These are phyloP conservation scores for Anas bahamensis DNA, from an alignment of 2,797 vertebrate species.

Conservation along the genomic window DNA sequence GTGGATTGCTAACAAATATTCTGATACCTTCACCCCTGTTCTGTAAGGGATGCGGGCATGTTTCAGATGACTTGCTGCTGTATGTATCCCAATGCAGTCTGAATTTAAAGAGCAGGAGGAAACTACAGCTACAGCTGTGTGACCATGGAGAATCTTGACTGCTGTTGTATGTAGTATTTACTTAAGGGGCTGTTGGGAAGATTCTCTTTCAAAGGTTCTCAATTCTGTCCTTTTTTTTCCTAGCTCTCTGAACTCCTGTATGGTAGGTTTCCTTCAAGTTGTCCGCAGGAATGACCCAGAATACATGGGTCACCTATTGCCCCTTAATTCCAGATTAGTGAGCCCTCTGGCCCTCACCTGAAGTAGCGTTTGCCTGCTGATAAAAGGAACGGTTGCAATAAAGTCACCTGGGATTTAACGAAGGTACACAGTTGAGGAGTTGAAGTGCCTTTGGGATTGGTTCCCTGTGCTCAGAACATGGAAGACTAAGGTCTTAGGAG, in stretches of 20 bases:
- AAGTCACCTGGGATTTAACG: background rate
- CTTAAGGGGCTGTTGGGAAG: background rate
- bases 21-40: background rate
- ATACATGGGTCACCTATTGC: background rate
- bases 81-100: background rate
- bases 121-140: background rate
- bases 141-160: background rate
- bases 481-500: background rate
- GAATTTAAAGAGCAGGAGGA: background rate
- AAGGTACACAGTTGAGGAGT: background rate
- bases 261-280: background rate
- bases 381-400: background rate
- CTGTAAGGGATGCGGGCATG: background rate
- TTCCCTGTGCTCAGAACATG: background rate
- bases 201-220: background rate
- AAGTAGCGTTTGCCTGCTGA: background rate
- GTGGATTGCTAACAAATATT: background rate
- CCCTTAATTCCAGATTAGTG: background rate
- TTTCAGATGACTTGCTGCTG: background rate
- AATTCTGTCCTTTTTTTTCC: background rate
- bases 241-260: background rate
- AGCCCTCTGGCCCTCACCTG: background rate
- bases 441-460: background rate
- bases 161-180: background rate
- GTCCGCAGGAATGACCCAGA: background rate